Conservation (phyloP, 2,113 vertebrate genomes). For the Forbesichthys papilliferus region DNA sequence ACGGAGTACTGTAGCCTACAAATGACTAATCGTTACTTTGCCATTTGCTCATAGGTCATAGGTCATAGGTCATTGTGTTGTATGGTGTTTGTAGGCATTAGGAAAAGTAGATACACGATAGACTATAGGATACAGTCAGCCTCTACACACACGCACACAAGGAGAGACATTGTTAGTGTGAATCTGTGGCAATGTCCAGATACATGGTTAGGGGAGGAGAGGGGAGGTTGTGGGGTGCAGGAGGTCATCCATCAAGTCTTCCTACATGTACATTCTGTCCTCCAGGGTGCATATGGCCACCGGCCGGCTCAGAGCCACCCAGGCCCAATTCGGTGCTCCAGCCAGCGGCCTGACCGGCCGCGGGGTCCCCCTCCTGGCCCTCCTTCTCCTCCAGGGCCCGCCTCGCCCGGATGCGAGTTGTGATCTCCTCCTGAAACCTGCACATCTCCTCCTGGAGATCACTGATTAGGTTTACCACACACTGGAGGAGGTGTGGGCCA, state of each 20-base stretch:
- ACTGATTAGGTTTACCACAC: conserved; percentile 98
- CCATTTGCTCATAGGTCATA: neutral
- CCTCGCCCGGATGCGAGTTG: conserved; percentile 91
- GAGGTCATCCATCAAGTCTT: conserved; percentile 75
- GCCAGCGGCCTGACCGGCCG: conserved; percentile 49
- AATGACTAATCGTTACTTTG: neutral
- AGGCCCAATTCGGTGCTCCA: conserved; percentile 48
- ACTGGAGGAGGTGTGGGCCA: conserved; percentile 75
- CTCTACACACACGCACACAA: conserved; percentile 32
- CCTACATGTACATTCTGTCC: conserved; percentile 89
- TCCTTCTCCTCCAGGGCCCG: conserved; percentile 78
- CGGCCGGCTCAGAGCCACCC: conserved; percentile 50
- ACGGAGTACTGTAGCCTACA: no score
- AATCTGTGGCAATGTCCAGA: conserved; percentile 53
- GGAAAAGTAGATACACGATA: conserved; percentile 36
- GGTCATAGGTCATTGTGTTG: neutral
- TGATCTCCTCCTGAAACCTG: conserved; percentile 96
- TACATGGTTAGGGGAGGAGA: conserved; percentile 55
- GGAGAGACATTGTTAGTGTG: conserved; percentile 57
- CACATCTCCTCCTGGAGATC: conserved; percentile 99
- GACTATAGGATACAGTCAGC: conserved; percentile 22
- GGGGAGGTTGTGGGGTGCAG: conserved; percentile 37
- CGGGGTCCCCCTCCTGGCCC: conserved; percentile 65
- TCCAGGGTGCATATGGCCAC: conserved; percentile 72
- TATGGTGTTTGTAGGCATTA: conserved; percentile 41